These are phyloP conservation scores for Lonchura striata DNA, from an alignment of 2,113 vertebrate genomes.

Conservation along the genomic window DNA sequence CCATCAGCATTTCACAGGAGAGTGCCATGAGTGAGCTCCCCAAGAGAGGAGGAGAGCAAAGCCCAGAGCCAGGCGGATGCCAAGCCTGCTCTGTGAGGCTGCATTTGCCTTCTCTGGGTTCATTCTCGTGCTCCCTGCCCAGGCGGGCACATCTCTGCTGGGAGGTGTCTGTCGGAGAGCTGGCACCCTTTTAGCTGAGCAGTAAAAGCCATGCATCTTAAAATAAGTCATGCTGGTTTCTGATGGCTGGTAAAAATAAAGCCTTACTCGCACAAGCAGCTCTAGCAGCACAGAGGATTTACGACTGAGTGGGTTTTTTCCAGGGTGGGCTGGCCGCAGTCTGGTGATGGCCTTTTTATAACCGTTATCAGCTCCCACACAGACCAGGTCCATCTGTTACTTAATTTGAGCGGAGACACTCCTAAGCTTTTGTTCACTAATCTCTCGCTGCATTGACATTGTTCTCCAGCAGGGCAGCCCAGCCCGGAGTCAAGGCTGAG, in stretches of 20 bases:
- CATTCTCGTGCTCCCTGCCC: not conserved
- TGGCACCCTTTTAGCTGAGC: not conserved
- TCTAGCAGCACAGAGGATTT: conserved; percentile 35
- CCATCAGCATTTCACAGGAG: not conserved
- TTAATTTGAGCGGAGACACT: conserved; percentile 5
- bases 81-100: not conserved
- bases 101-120: not conserved
- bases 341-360: conserved; percentile 56
- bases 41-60: not conserved
- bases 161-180: not conserved
- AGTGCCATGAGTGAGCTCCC: not conserved
- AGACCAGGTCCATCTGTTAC: conserved; percentile 39
- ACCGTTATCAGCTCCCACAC: conserved; percentile 45
- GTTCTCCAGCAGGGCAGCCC: not conserved
- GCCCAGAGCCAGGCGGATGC: not conserved
- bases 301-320: conserved; percentile 34
- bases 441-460: not conserved
- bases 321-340: conserved; percentile 32
- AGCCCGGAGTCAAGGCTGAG: not conserved
- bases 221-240: not conserved
- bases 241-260: conserved; percentile 59
- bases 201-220: not conserved
- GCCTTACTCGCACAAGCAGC: not conserved
- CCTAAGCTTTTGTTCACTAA: conserved; percentile 26
- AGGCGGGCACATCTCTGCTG: not conserved